These are phyloP conservation scores for Sprattus sprattus DNA, from an alignment of 2,113 vertebrate species.

Conservation along the genomic window DNA sequence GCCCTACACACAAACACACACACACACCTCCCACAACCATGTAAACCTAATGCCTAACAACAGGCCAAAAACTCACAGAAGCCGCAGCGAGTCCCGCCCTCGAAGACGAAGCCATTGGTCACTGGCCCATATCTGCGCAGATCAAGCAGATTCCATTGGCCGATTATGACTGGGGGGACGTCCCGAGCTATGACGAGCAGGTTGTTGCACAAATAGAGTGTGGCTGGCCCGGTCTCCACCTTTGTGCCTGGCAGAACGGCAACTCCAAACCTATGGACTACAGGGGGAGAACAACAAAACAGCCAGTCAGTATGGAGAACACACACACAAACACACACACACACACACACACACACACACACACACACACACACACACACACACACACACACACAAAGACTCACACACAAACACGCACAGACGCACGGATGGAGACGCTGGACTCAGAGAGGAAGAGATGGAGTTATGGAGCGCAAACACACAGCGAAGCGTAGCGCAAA, in stretches of 20 bases:
- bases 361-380: background rate
- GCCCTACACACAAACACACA: background rate
- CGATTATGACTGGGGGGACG: conserved; percentile 78
- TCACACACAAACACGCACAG: background rate
- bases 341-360: background rate
- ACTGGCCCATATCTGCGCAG: conserved; percentile 92
- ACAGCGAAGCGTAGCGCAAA: background rate
- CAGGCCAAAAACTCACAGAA: conserved; percentile 82
- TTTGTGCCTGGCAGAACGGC: conserved; percentile 89
- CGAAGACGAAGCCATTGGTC: conserved; percentile 91
- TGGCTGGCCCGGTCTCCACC: conserved; percentile 87
- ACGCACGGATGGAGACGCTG: background rate
- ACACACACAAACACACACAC: background rate
- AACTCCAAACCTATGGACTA: conserved; percentile 93
- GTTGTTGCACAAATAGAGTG: conserved; percentile 93
- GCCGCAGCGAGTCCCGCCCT: conserved; percentile 94
- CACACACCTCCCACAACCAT: background rate
- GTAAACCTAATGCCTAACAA: too few species aligned
- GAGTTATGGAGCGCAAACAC: background rate
- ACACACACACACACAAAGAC: background rate
- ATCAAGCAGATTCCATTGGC: conserved; percentile 92
- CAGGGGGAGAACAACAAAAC: conserved; percentile 18
- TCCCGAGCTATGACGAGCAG: conserved; percentile 83
- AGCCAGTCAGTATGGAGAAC: background rate
- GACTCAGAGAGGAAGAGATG: background rate